A percentile compares a stretch with the other conserved stretches of the same genome.
Evolutionary conservation across 2,888 invertebrate species (phyloP).

Genomic region (Idaea straminata): DNA sequence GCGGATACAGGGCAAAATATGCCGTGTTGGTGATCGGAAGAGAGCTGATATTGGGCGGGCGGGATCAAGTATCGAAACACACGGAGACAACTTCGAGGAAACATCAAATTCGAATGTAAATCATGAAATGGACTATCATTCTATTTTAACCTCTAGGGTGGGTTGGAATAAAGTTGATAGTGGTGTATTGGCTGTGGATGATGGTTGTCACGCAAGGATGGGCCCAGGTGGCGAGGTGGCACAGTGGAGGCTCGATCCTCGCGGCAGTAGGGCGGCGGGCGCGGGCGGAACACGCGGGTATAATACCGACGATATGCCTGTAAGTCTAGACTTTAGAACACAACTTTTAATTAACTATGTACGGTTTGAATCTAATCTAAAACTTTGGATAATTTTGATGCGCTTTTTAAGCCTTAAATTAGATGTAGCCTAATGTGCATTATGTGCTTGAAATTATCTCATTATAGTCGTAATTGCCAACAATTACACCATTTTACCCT

Average conservation of each 20-base stretch:
- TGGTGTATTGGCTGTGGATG: slow-evolving; percentile 41
- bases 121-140: slow-evolving; percentile 34
- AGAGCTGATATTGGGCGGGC: slow-evolving; percentile 50
- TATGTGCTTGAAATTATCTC: background rate
- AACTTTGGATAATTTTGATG: background rate
- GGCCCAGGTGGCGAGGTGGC: slow-evolving; percentile 71
- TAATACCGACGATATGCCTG: slow-evolving; percentile 64
- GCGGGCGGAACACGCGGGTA: slow-evolving; percentile 62
- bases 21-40: slow-evolving; percentile 38
- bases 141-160: slow-evolving; percentile 38
- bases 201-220: slow-evolving; percentile 70
- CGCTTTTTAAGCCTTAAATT: background rate
- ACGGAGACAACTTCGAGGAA: slow-evolving; percentile 68
- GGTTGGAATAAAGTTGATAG: slow-evolving; percentile 45
- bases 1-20: slow-evolving; percentile 39
- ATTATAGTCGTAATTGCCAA: background rate
- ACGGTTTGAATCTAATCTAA: background rate
- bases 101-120: slow-evolving; percentile 72
- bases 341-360: slow-evolving; percentile 3
- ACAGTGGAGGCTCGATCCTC: slow-evolving; percentile 65
- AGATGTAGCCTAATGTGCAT: background rate
- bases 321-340: slow-evolving; percentile 43
- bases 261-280: slow-evolving; percentile 70
- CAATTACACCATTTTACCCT: background rate
- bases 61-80: slow-evolving; percentile 54